Evolutionary conservation across 1,140 invertebrate species (phyloP), one percentile per base, ranked within the genome.

Genomic region (Leptinotarsa lineolata): DNA sequence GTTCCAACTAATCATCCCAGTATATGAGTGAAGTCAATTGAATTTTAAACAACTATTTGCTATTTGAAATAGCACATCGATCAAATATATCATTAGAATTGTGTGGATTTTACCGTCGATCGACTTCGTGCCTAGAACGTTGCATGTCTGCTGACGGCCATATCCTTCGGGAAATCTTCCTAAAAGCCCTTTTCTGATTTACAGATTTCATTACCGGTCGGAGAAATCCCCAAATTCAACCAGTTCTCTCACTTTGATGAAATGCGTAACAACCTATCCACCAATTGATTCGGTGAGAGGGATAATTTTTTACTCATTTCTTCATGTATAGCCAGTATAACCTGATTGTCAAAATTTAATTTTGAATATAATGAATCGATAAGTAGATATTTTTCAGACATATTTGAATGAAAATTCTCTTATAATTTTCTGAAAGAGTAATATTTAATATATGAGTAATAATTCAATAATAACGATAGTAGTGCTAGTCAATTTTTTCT

Each of bases 101-200:
- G 48, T 54, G 48, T 54, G 48, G 48, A 54, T 54, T 54, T 54
- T 54, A 16, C 48, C 15, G 48, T 54, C 48, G 48, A 54, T n/a
- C 48, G 48, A 54, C 48, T 54, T 54, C 48, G 48, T 54, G 48
- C 13, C 48, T 54, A 18, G 16, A 54, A 54, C 15, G 48, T 54
- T 54, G 48, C 48, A 18, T 54, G 48, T 54, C 48, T 54, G 48
- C 48, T 54, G 48, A 54, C 48, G 48, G n/a, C 48, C 0, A 54
- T 54, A 54, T 54, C 60, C 18, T 63, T 21, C 22, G 60, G 18
- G 60, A 63, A 63, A 63, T 63, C 60, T 24, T 63, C 60, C 11
- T 24, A 15, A 21, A 12, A 63, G 22, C 60, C 60, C 60, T 63
- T 63, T 20, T 63, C 22, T 21, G 20, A 63, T 21, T 63, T 63